phyloP scores from a whole-genome alignment of 2,797 vertebrate genomes.

The Lateolabrax maculatus region DNA sequence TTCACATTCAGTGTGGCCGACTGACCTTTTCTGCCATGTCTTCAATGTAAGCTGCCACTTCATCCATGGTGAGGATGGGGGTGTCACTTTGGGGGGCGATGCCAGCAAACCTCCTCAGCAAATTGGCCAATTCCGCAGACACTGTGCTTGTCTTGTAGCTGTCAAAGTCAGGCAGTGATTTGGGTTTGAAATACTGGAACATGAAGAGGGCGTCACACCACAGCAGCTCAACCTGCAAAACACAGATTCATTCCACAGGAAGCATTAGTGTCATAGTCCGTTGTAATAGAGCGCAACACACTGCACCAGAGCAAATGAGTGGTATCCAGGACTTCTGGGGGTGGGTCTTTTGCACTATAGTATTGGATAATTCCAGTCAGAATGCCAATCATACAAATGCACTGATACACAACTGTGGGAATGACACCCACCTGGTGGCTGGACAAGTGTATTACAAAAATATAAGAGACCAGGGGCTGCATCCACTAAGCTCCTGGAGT shows the following conservation, averaged over 20 bases:
- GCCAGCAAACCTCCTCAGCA: slow-evolving; percentile 91
- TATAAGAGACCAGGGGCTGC: neutral
- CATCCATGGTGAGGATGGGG: slow-evolving; percentile 91
- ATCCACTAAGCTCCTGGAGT: slow-evolving; percentile 4
- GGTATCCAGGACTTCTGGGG: slow-evolving; percentile 3
- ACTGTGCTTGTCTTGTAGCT: slow-evolving; percentile 99
- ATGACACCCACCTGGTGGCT: slow-evolving; percentile 70
- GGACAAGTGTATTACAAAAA: slow-evolving; percentile 59
- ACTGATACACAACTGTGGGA: slow-evolving; percentile 8
- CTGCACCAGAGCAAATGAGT: slow-evolving; percentile 3
- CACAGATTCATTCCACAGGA: slow-evolving; percentile 12
- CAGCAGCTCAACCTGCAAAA: slow-evolving; percentile 92
- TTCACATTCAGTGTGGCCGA: slow-evolving; percentile 1
- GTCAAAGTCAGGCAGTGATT: slow-evolving; percentile 97
- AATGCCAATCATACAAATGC: slow-evolving; percentile 7
- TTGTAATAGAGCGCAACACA: slow-evolving; percentile 1
- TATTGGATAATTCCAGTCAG: slow-evolving; percentile 27
- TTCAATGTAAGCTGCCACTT: slow-evolving; percentile 94
- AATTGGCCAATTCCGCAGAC: slow-evolving; percentile 96
- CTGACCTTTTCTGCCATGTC: slow-evolving; percentile 90
- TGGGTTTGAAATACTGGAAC: slow-evolving; percentile 99
- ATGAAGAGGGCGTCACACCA: slow-evolving; percentile 95
- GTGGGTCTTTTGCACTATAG: slow-evolving; percentile 15
- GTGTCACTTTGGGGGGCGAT: slow-evolving; percentile 90
- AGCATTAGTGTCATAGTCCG: neutral